Base-by-base conservation (phyloP, 2,888 invertebrate genomes). In the Choreutis nemorana region DNA sequence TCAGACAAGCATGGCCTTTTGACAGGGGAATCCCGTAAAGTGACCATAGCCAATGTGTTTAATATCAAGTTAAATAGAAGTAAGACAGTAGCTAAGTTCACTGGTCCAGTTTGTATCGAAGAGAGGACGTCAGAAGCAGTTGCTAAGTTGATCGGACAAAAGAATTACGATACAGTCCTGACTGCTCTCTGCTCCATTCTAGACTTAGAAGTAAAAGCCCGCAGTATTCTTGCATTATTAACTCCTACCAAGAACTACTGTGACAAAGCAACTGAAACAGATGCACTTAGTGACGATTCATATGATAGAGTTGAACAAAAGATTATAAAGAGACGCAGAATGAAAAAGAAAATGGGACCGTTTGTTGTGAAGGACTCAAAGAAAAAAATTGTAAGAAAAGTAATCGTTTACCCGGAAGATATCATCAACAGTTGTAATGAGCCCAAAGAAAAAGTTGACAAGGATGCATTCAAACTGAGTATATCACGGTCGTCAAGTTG, bases 171-270 rank as follows among this genome's bases (percentile, higher is more conserved):
- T 12, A 46, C 45, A 1, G 32, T 73, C 0, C 55, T 75, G 1
- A 46, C 55, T 4, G 60, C 65, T 0, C 13, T 77, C 3, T 63
- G 66, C 28, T 65, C 71, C 0, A 54, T 73, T 0, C 50, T 68
- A 0, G 65, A 45, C 22, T 55, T 56, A 6, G 70, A 73, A 23
- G 36, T 61, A 2, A 67, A 60, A 42, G 45, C 73, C 0, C 42
- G 60, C 0, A 64, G 55, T 0, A 59, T 77, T 2, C 33, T 65
- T 2, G 50, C 72, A 0, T 31, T 77, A 2, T 32, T 77, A 1
- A 62, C 56, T 1, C 29, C 34, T 1, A 40, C 41, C 0, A 56
- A 42, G 7, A 20, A 8, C 3, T 14, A 16, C 1, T 29, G 25
- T 0, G 27, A 31, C 4, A 4, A 3, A 2, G 13, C 30, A 1